phyloP scores from a whole-genome alignment of 2,797 vertebrate genomes.

The Sebastiscus tertius region DNA sequence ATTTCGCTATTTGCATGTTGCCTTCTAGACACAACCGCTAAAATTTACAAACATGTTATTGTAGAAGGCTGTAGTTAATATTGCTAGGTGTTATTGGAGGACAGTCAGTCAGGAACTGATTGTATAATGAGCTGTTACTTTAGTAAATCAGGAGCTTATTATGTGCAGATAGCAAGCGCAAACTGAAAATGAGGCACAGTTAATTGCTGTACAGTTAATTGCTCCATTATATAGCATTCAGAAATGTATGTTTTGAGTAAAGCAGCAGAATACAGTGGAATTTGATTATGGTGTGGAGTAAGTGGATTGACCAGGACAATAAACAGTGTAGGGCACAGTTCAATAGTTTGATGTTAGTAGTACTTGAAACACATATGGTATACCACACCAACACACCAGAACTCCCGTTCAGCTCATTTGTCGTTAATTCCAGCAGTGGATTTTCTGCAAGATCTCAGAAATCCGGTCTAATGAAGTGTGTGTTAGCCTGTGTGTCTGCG shows the following conservation, averaged over 20 bases:
- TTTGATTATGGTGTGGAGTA: not conserved
- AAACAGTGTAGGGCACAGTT: not conserved
- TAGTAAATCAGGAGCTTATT: not conserved
- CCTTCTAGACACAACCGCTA: fast-evolving
- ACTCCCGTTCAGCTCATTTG: conserved; percentile 8
- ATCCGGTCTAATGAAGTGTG: conserved; percentile 27
- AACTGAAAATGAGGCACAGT: not conserved
- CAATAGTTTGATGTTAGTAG: not conserved
- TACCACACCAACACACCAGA: not conserved
- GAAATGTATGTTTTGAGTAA: not conserved
- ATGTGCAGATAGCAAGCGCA: not conserved
- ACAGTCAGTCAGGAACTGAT: not conserved
- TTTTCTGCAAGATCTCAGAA: conserved; percentile 32
- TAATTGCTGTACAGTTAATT: not conserved
- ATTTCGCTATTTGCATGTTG: too few relatives aligned
- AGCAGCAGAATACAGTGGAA: not conserved
- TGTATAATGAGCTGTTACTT: not conserved
- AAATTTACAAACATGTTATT: not conserved
- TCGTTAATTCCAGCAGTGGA: conserved; percentile 6
- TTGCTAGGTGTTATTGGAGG: not conserved
- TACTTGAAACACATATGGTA: not conserved
- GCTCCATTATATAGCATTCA: not conserved
- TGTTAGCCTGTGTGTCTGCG: conserved; percentile 3
- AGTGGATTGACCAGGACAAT: not conserved
- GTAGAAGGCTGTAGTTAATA: not conserved